These are phyloP conservation scores for Phainopepla nitens DNA, from an alignment of 2,113 vertebrate species.

Conservation along the genomic window DNA sequence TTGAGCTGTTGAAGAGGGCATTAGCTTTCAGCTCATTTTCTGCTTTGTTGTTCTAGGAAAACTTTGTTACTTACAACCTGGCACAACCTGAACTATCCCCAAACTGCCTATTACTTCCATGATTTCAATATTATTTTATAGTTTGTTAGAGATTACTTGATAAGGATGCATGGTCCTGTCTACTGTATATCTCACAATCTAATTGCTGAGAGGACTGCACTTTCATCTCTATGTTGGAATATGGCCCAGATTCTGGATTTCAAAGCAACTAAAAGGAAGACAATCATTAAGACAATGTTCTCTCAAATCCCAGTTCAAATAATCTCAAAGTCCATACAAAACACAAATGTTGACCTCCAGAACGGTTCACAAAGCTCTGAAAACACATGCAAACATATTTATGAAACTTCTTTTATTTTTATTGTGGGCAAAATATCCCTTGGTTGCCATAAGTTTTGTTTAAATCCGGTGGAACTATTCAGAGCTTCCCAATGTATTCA, in stretches of 20 bases:
- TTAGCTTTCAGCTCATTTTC: constrained; percentile 66
- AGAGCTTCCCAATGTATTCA: constrained; percentile 55
- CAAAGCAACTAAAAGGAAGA: constrained; percentile 70
- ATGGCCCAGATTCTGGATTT: constrained; percentile 68
- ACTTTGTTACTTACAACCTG: constrained; percentile 44
- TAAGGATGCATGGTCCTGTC: neutral
- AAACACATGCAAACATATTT: constrained; percentile 65
- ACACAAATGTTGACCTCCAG: constrained; percentile 71
- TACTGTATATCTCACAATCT: constrained; percentile 16
- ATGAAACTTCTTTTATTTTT: constrained; percentile 48
- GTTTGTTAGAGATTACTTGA: constrained; percentile 20
- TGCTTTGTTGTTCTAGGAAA: constrained; percentile 10
- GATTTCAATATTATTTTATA: neutral
- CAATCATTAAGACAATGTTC: constrained; percentile 71
- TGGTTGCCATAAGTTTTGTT: constrained; percentile 77
- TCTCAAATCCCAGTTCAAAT: constrained; percentile 76
- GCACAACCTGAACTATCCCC: constrained; percentile 42
- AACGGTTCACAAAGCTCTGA: constrained; percentile 56
- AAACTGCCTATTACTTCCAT: constrained; percentile 27
- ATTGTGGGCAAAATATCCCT: constrained; percentile 69
- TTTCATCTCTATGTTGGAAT: constrained; percentile 64
- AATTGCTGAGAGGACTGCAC: constrained; percentile 25
- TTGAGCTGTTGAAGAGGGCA: constrained; percentile 59
- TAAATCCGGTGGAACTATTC: constrained; percentile 78
- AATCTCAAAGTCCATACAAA: constrained; percentile 71